Evolutionary conservation across 2,797 vertebrate species (phyloP), one percentile per base, ranked within the genome.

Genomic region (Varecia variegata): DNA sequence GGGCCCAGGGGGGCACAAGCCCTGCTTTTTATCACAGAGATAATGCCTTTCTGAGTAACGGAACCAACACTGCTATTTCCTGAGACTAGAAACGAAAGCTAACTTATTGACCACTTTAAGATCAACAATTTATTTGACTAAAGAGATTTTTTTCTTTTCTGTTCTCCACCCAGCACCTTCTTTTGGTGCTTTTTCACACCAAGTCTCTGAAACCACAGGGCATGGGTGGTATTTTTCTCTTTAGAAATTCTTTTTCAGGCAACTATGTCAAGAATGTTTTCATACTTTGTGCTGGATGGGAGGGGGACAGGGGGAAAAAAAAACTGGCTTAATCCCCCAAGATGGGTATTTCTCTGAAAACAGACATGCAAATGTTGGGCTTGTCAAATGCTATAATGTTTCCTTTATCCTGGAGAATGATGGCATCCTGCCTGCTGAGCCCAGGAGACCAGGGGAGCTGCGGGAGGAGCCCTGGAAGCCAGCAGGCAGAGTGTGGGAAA

Each of bases 401-500:
- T 98, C 98, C 98, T 99, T 99, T 99, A 98, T 99, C 99, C 98
- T 98, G 97, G 98, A 98, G 98, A 98, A 98, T 99, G 98, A 99
- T 99, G 99, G 99, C 99, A 99, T 32, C 35, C 65, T 98, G 99
- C 99, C 99, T 98, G 98, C 98, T 98, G 99, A 99, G 98, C 98
- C 98, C 56, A 98, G 98, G 98, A 98, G 98, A 98, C 98, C 98
- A 98, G 99, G 99, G 99, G 98, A 98, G 98, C 98, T 98, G 95
- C 97, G 98, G 98, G 98, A 5, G 74, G 97, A 98, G 98, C 98
- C 98, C 98, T 98, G 98, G 99, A 98, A 98, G 97, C 98, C 98
- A 98, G 99, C 98, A 98, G 98, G 98, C 98, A 98, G 98, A 99
- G 99, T 99, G 99, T 99, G 99, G 99, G 99, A 99, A 99, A 99